Percentiles rank a stretch among this genome's conserved stretches.
These are phyloP conservation scores for Holothuria glaberrima DNA, from an alignment of 35 echinoderm and acorn worm genomes.

Conservation along the genomic window DNA sequence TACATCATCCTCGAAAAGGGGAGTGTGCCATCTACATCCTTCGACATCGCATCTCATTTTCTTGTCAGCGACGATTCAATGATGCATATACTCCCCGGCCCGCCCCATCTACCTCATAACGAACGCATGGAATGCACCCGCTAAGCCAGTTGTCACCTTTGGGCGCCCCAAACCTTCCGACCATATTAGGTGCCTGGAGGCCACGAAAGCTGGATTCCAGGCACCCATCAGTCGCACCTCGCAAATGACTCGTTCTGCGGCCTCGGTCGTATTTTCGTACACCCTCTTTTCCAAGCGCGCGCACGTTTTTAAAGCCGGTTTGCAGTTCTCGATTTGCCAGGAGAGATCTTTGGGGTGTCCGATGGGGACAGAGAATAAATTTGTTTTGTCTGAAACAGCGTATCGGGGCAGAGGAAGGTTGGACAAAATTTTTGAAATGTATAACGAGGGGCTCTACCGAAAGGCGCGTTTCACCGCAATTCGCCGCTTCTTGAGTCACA, in stretches of 20 bases:
- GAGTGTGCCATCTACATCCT: neutral
- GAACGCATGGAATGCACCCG: slow-evolving; percentile 33
- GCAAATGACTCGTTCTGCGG: neutral
- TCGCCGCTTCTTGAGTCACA: no score
- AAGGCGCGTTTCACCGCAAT: no score
- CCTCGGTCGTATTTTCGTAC: slow-evolving; percentile 12
- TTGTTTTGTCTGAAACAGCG: slow-evolving; percentile 49
- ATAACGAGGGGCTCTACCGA: slow-evolving; percentile 20
- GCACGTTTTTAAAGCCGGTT: neutral
- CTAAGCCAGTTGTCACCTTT: slow-evolving; percentile 39
- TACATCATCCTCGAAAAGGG: slow-evolving; percentile 21
- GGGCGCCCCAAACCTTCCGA: slow-evolving; percentile 29
- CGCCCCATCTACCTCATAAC: slow-evolving; percentile 11
- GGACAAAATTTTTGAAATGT: slow-evolving; percentile 34
- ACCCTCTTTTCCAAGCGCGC: slow-evolving; percentile 33
- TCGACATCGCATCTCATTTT: slow-evolving; percentile 21
- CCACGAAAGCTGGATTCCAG: slow-evolving; percentile 50
- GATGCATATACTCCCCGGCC: neutral
- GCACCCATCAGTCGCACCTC: slow-evolving; percentile 11
- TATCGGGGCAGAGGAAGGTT: slow-evolving; percentile 20
- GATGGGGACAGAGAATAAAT: slow-evolving; percentile 44
- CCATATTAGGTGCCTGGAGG: slow-evolving; percentile 49
- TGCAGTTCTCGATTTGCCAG: slow-evolving; percentile 10
- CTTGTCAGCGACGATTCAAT: neutral
- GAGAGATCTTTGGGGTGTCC: slow-evolving; percentile 44